Evolutionary conservation across 2,113 vertebrate species (phyloP), one percentile per base, ranked within the genome.

Genomic region (Rafetus swinhoei): DNA sequence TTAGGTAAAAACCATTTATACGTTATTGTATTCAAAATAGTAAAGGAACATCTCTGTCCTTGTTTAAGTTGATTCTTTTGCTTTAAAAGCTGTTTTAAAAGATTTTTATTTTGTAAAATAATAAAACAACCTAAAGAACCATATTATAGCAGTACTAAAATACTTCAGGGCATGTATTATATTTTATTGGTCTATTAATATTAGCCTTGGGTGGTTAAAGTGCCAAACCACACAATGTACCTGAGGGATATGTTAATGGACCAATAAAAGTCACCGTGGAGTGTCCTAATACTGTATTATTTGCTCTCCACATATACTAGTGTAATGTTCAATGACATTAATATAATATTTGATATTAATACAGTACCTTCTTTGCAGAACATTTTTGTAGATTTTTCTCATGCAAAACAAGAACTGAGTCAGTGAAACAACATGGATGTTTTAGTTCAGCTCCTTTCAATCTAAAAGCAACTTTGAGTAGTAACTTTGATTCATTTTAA

Each of bases 311-410:
- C 82, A 62, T 85, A 50, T 89, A 65, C 29, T 62, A n/a, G 21
- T 59, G 25, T 84, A 94, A 45, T 80, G 29, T 0, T 9, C 92
- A 89, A 54, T 79, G 25, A 65, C 69, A 89, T 77, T 85, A 88
- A 82, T 21, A 32, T 84, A 81, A 69, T 94, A 79, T 84, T 95
- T 87, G 94, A 90, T 92, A 92, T 92, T 96, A 94, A 96, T 81
- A 80, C 77, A 79, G 21, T 89, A 83, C 91, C 55, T 32, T 60
- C 4, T 86, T 91, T 7, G 81, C 54, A 21, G 29, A 39, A 82
- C 85, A n/a, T 45, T 53, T 77, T 80, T 82, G 35, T 79, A 95
- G 57, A 53, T 11, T n/a, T 45, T 95, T 95, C 59, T 90, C 84
- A 76, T 60, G 25, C 84, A 65, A 91, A 90, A 82, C 57, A 32